Percentiles rank a stretch among this genome's conserved stretches.
Evolutionary conservation across 2,113 vertebrate species (phyloP).

Genomic region (Dicerorhinus sumatrensis): DNA sequence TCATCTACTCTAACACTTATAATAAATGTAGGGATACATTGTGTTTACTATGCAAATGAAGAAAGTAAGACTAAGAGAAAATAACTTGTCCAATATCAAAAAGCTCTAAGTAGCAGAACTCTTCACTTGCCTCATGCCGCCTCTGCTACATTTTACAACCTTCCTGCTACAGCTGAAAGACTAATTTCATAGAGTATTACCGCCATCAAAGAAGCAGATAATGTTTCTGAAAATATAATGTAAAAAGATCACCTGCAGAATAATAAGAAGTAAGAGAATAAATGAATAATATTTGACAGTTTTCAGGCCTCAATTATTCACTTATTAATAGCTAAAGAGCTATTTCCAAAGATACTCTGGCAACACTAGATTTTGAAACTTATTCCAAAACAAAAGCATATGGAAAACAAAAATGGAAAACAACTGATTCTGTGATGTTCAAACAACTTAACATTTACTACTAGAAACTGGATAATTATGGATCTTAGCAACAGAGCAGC

Average conservation of each 20-base stretch:
- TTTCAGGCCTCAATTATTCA: not conserved
- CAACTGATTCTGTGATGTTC: not conserved
- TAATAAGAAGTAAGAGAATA: not conserved
- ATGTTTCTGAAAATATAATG: not conserved
- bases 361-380: conserved; percentile 7
- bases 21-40: not conserved
- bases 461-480: not conserved
- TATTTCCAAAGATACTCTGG: conserved; percentile 22
- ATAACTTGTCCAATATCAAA: not conserved
- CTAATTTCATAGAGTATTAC: not conserved
- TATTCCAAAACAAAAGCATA: not conserved
- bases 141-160: not conserved
- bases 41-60: conserved; percentile 9
- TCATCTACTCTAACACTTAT: not conserved
- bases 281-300: not conserved
- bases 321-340: not conserved
- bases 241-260: not conserved
- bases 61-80: not conserved
- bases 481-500: not conserved
- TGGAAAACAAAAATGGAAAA: conserved; percentile 44
- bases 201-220: not conserved
- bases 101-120: conserved; percentile 15
- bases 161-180: not conserved
- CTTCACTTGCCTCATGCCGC: not conserved
- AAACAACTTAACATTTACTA: conserved; percentile 46